Conservation (phyloP, 2,888 invertebrate species). For the Apamea anceps region DNA sequence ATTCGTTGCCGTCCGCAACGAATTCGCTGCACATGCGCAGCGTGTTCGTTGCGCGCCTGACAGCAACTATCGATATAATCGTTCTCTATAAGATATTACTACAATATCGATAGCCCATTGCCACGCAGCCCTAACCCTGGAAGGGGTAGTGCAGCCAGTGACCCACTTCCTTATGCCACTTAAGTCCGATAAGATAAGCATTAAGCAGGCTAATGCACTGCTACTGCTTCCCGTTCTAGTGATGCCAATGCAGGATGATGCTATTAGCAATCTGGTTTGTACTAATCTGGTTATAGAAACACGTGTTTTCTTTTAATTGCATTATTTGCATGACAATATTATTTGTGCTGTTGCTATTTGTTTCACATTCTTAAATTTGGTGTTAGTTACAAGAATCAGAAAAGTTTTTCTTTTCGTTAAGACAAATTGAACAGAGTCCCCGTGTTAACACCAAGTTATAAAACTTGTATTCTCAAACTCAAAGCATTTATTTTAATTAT, state of each 20-base stretch:
- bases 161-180: slow-evolving; percentile 56
- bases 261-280: slow-evolving; percentile 22
- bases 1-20: too few relatives aligned
- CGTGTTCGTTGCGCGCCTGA: too few relatives aligned
- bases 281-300: slow-evolving; percentile 41
- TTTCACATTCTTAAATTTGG: background rate
- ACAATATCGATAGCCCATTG: slow-evolving; percentile 42
- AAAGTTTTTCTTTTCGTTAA: background rate
- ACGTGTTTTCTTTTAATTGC: background rate
- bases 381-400: background rate
- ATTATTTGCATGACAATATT: background rate
- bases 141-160: slow-evolving; percentile 28
- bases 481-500: too few relatives aligned
- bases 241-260: slow-evolving; percentile 30
- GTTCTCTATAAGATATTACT: slow-evolving; percentile 21
- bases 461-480: background rate
- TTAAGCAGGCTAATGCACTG: slow-evolving; percentile 50
- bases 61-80: slow-evolving; percentile 32
- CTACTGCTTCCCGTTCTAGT: slow-evolving; percentile 48
- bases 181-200: slow-evolving; percentile 62
- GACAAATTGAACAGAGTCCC: background rate
- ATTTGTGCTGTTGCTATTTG: background rate
- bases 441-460: too few relatives aligned
- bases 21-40: too few relatives aligned
- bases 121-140: slow-evolving; percentile 31